Evolutionary conservation across 1,140 invertebrate species (phyloP).

Genomic region (Brachionus paranguensis): DNA sequence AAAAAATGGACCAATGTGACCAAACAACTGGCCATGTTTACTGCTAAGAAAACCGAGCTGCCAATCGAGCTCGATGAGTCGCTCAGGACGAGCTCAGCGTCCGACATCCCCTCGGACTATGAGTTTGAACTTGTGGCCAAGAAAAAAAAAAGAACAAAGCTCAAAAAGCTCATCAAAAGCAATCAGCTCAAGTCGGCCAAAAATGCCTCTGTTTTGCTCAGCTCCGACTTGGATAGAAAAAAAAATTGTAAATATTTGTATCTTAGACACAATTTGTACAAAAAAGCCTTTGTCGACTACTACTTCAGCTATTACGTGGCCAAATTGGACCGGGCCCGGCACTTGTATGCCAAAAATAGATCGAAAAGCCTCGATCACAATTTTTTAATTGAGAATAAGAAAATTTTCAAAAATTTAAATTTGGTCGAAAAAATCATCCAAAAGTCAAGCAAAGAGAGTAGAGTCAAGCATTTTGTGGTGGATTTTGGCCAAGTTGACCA

Average conservation of each 20-base stretch:
- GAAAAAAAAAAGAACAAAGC: neutral
- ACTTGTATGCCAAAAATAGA: neutral
- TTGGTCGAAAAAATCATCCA: neutral
- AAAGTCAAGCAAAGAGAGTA: neutral
- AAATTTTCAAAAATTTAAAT: constrained; percentile 1
- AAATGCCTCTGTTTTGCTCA: neutral
- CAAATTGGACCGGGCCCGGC: neutral
- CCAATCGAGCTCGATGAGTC: neutral
- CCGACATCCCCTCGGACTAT: neutral
- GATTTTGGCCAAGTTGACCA: neutral
- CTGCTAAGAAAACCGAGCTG: neutral
- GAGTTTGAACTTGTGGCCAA: neutral
- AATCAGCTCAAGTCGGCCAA: neutral
- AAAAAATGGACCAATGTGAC: neutral
- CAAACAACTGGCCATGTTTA: neutral
- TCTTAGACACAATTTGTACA: neutral
- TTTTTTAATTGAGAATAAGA: constrained; percentile 13
- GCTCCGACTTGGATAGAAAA: neutral
- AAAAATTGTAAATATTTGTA: neutral
- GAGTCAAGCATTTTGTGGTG: neutral
- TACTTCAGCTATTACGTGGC: neutral
- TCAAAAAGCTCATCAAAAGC: neutral
- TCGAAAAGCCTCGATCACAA: neutral
- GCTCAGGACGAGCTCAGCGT: neutral
- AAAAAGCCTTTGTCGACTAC: neutral